These are phyloP conservation scores for Xylocopa sonorina DNA, from an alignment of 1,140 invertebrate genomes.

Conservation along the genomic window DNA sequence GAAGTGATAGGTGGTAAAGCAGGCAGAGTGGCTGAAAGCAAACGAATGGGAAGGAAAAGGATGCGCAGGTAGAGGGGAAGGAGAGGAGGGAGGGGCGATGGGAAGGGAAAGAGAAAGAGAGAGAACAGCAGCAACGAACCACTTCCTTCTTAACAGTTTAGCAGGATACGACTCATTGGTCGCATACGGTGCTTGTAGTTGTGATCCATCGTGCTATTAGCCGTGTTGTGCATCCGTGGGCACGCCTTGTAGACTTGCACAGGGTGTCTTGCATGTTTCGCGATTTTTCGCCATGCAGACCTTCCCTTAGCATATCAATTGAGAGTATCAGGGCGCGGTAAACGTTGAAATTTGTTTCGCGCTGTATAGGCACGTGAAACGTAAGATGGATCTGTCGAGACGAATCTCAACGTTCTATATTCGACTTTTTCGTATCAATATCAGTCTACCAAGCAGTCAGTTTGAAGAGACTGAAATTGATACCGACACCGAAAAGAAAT, in stretches of 20 bases:
- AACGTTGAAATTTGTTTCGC: too few species aligned
- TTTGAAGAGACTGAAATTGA: too few species aligned
- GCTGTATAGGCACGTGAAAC: too few species aligned
- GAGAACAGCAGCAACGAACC: conserved; percentile 78
- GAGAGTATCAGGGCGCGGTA: too few species aligned
- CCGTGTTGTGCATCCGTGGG: conserved; percentile 66
- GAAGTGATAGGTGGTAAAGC: conserved; percentile 6
- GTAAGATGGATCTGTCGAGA: too few species aligned
- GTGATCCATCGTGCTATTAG: conserved; percentile 74
- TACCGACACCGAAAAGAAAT: too few species aligned
- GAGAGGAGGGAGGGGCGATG: neutral
- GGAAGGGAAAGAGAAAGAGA: conserved; percentile 26
- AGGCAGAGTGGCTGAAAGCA: neutral
- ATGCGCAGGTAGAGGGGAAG: conserved; percentile 9
- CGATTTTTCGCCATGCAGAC: neutral
- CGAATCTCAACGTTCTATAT: too few species aligned
- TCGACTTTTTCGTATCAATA: too few species aligned
- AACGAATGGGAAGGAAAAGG: conserved; percentile 9
- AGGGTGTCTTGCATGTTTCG: conserved; percentile 46
- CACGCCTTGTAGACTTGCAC: conserved; percentile 61
- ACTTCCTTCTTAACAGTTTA: conserved; percentile 83
- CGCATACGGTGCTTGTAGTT: conserved; percentile 64
- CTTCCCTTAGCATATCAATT: neutral
- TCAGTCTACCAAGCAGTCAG: too few species aligned
- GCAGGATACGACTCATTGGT: conserved; percentile 83